A percentile compares a stretch with the other conserved stretches of the same genome.
phyloP scores from a whole-genome alignment of 2,888 invertebrate genomes.

The Phytoseiulus persimilis region DNA sequence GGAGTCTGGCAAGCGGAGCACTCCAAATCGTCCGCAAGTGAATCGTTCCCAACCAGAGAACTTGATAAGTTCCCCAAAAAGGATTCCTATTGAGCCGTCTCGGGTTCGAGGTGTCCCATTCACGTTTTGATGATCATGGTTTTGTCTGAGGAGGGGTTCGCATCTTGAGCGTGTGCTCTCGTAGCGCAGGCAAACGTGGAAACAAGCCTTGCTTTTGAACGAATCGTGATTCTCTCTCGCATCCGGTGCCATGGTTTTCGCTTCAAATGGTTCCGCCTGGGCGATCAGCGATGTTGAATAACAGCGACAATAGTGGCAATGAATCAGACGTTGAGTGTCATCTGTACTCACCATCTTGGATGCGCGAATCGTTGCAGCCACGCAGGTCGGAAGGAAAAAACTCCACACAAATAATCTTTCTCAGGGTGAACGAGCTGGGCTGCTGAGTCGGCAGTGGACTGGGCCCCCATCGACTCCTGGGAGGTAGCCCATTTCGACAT shows the following conservation, averaged over 20 bases:
- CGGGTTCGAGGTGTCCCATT: no score
- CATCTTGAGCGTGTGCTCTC: no score
- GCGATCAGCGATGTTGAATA: not conserved
- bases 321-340: not conserved
- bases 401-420: not conserved
- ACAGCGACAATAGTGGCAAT: not conserved
- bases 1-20: no score
- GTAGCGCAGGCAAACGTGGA: no score
- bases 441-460: not conserved
- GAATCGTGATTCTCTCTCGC: not conserved
- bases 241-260: not conserved
- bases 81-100: no score
- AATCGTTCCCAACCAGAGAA: no score
- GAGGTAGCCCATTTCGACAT: not conserved
- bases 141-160: no score
- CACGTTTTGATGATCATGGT: no score
- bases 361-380: conserved; percentile 20
- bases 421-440: not conserved
- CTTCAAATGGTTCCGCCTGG: not conserved
- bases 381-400: conserved; percentile 17
- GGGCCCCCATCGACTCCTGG: not conserved
- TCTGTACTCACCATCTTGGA: not conserved
- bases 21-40: no score
- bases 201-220: no score
- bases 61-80: no score